phyloP scores from a whole-genome alignment of 2,113 vertebrate genomes.

The Ondatra zibethicus region DNA sequence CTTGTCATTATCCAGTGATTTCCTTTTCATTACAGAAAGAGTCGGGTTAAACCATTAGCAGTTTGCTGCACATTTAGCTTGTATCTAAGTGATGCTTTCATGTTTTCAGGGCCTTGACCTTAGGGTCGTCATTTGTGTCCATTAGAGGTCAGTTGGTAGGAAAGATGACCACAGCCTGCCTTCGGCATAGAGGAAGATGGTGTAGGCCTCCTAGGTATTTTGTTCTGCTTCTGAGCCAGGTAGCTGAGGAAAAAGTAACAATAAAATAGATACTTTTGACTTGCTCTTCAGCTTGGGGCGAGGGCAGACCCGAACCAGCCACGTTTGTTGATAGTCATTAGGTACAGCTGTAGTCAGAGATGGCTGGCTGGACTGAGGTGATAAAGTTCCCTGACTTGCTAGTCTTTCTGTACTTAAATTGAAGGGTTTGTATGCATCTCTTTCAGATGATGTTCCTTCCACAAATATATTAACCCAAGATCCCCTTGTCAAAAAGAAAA shows the following conservation, averaged over 20 bases:
- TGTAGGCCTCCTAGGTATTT: not conserved
- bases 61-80: not conserved
- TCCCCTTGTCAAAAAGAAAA: not conserved
- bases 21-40: not conserved
- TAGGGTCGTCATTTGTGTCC: not conserved
- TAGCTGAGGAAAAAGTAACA: not conserved
- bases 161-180: not conserved
- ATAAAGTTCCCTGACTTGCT: not conserved
- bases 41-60: not conserved
- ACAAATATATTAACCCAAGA: not conserved
- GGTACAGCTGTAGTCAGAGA: not conserved
- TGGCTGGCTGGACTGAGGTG: not conserved
- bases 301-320: not conserved
- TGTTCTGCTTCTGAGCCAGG: not conserved
- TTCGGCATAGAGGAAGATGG: not conserved
- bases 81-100: not conserved
- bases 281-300: not conserved
- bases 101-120: not conserved
- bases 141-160: not conserved
- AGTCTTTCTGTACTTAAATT: not conserved
- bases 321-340: not conserved
- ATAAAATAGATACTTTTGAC: not conserved
- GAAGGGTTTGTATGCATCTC: not conserved
- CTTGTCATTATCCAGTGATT: not conserved
- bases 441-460: conserved; percentile 50